Percentiles rank a stretch among this genome's conserved stretches.
phyloP scores from a whole-genome alignment of 2,888 invertebrate species.

The Drosophila fulvimacula region DNA sequence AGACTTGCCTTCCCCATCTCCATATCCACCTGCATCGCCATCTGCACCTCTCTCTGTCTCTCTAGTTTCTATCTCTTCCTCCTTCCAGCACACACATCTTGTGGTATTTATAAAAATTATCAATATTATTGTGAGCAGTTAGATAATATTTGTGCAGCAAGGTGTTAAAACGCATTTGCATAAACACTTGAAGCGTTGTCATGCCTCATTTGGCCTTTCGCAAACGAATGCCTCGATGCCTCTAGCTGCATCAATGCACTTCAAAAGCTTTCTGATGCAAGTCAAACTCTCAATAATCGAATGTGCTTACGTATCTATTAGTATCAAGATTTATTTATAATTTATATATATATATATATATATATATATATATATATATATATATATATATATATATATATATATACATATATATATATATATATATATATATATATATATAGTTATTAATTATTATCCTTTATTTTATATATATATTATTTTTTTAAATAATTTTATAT shows the following conservation, averaged over 20 bases:
- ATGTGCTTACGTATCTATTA: not conserved
- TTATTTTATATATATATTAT: too few relatives aligned
- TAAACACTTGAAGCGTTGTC: conserved; percentile 80
- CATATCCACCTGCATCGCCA: not conserved
- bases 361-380: too few relatives aligned
- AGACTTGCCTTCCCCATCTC: not conserved
- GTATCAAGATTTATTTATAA: not conserved
- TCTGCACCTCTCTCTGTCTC: not conserved
- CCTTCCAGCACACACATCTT: not conserved
- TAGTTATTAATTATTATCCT: too few relatives aligned
- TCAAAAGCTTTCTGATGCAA: not conserved
- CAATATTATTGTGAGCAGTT: conserved; percentile 76
- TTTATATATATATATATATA: too few relatives aligned
- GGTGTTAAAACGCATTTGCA: conserved; percentile 84
- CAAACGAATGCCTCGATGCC: conserved; percentile 4
- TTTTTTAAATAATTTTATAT: too few relatives aligned
- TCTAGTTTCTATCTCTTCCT: not conserved
- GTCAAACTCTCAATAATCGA: not conserved
- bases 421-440: too few relatives aligned
- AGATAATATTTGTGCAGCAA: conserved; percentile 73
- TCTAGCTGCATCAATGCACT: conserved; percentile 17
- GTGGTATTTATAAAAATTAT: conserved; percentile 72
- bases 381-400: too few relatives aligned
- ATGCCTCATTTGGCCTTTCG: conserved; percentile 58
- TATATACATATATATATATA: too few relatives aligned